phyloP scores from a whole-genome alignment of 2,888 invertebrate genomes.

The Neoitamus cyanurus region DNA sequence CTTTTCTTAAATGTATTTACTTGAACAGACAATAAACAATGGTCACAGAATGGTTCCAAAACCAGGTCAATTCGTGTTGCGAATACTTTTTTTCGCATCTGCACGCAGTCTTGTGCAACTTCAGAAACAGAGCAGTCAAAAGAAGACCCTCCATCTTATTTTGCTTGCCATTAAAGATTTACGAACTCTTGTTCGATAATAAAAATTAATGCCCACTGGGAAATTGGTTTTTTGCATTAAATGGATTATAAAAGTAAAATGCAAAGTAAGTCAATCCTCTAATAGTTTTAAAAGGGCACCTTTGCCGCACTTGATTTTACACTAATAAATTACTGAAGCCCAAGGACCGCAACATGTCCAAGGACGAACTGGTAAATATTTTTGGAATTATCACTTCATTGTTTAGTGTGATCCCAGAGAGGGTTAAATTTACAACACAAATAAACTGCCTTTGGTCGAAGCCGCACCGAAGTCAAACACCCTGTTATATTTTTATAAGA shows the following conservation, averaged over 20 bases:
- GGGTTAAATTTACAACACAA: neutral
- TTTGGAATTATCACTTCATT: neutral
- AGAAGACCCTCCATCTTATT: no score
- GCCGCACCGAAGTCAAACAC: neutral
- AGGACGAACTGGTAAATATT: neutral
- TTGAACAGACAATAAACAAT: neutral
- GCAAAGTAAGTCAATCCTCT: neutral
- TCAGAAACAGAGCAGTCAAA: no score
- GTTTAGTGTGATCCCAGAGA: neutral
- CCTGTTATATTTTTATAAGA: slow-evolving; percentile 16
- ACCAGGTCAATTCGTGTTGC: neutral
- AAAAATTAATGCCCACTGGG: no score
- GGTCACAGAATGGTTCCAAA: neutral
- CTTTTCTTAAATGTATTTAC: neutral
- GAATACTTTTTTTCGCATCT: neutral
- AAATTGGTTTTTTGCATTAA: no score
- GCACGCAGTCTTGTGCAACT: no score
- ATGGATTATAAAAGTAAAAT: neutral
- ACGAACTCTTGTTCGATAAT: no score
- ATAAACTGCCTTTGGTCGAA: neutral
- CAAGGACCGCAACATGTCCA: neutral
- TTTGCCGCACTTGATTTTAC: neutral
- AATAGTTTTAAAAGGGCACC: neutral
- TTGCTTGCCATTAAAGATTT: neutral
- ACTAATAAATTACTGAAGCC: neutral